Base-by-base conservation (phyloP, 2,888 invertebrate species). In the Leucophenga maculata region DNA sequence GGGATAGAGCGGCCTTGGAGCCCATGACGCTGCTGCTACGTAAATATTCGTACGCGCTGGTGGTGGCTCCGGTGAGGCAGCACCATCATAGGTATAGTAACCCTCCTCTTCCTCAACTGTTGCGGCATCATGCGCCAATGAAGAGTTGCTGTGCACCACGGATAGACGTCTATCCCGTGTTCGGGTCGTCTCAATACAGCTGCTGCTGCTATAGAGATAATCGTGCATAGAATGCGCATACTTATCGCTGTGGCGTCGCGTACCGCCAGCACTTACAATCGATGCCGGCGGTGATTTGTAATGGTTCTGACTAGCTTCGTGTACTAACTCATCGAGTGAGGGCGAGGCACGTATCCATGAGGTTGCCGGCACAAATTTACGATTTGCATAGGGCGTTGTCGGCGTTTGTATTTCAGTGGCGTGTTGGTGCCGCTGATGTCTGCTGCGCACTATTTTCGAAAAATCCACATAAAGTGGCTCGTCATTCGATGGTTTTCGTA, bases 21-120 rank as follows among this genome's bases (percentile, higher is more conserved):
- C 93, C 94, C 94, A 94, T 82, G 93, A 93, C 79, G 91, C 90
- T 86, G 93, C 91, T 71, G 93, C 92, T 80, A 93, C 91, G 89
- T 93, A 93, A 75, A 93, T 91, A 77, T 93, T 92, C 67, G 93
- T 93, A 87, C 83, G 77, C 86, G 73, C 72, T 18, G 78, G 75
- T 13, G 83, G 78, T 65, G 79, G 78, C 20, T 87, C 87, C n/a
- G 86, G 85, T 31, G 85, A 79, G 3, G 82, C 86, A 0, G 80
- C 85, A 31, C 52, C 65, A 8, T 85, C 85, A 73, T 84, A 83
- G 66, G 86, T 85, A 50, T 87, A 85, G 68, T 86, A 87, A 31
- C 85, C 87, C 70, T 84, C 84, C 76, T 85, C 86, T 18, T 79
- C 79, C 22, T 86, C 85, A 65, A 60, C 39, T 18, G 59, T 31